Conservation (phyloP, 1,140 invertebrate genomes). For the Zeugodacus cucurbitae region DNA sequence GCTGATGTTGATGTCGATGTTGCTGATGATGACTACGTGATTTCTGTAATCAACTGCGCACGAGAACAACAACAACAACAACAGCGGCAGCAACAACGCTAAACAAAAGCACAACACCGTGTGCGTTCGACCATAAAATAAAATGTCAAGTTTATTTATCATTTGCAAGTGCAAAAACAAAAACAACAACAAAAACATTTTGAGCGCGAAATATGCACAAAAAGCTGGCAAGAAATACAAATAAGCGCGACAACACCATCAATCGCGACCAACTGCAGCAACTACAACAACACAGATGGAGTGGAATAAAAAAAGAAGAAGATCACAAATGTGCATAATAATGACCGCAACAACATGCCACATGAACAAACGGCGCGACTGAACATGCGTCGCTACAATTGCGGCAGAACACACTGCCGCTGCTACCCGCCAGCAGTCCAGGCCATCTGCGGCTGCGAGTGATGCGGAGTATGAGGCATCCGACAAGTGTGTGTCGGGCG, state of each 20-base stretch:
- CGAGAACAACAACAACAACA: neutral
- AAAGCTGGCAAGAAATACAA: constrained; percentile 18
- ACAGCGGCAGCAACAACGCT: neutral
- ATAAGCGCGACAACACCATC: constrained; percentile 32
- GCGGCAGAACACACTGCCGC: neutral
- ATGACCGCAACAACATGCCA: neutral
- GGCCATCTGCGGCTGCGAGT: neutral
- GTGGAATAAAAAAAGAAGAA: neutral
- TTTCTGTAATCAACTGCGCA: neutral
- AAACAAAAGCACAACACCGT: neutral
- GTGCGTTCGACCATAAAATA: constrained; percentile 30
- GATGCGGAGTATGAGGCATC: neutral
- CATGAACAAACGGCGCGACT: neutral
- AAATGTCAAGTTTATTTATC: constrained; percentile 42
- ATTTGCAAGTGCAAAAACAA: constrained; percentile 24
- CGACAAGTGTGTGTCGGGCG: constrained; percentile 33
- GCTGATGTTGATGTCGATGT: constrained; percentile 29
- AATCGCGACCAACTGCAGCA: neutral
- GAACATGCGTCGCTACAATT: neutral
- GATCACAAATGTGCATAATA: constrained; percentile 20
- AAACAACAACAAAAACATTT: neutral
- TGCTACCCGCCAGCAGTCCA: neutral
- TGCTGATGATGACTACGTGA: constrained; percentile 11
- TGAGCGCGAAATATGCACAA: neutral
- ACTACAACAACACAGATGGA: neutral